phyloP scores from a whole-genome alignment of 2,797 vertebrate genomes.

The Caiman crocodilus region DNA sequence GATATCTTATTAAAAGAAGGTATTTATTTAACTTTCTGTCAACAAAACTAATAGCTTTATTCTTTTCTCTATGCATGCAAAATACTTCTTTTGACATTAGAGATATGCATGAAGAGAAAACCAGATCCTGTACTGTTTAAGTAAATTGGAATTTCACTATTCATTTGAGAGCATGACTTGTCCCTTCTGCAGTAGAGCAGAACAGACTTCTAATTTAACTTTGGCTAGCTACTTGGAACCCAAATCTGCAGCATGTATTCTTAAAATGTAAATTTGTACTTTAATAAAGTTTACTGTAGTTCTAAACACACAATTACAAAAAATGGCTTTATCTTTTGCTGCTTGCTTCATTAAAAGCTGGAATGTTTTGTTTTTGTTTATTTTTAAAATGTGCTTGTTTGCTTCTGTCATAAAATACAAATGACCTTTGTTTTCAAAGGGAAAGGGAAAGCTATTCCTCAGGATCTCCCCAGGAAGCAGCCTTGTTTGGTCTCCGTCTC shows the following conservation, averaged over 20 bases:
- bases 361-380: not conserved
- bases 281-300: conserved; percentile 1
- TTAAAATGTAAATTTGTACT: not conserved
- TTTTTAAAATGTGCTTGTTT: not conserved
- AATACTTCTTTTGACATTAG: not conserved
- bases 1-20: conserved; percentile 18
- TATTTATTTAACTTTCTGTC: conserved; percentile 34
- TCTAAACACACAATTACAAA: not conserved
- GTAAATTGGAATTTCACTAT: conserved; percentile 24
- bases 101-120: not conserved
- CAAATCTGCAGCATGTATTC: not conserved
- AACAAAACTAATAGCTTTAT: not conserved
- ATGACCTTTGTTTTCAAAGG: too few relatives aligned
- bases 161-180: not conserved
- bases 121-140: not conserved
- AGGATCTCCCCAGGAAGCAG: too few relatives aligned
- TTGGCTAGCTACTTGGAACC: not conserved
- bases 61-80: not conserved
- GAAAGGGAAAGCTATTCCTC: too few relatives aligned
- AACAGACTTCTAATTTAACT: not conserved
- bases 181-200: not conserved
- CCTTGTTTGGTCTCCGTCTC: too few relatives aligned
- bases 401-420: not conserved
- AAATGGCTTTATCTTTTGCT: not conserved
- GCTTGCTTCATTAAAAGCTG: not conserved